Evolutionary conservation across 2,113 vertebrate genomes (phyloP).

Genomic region (Dascyllus trimaculatus): DNA sequence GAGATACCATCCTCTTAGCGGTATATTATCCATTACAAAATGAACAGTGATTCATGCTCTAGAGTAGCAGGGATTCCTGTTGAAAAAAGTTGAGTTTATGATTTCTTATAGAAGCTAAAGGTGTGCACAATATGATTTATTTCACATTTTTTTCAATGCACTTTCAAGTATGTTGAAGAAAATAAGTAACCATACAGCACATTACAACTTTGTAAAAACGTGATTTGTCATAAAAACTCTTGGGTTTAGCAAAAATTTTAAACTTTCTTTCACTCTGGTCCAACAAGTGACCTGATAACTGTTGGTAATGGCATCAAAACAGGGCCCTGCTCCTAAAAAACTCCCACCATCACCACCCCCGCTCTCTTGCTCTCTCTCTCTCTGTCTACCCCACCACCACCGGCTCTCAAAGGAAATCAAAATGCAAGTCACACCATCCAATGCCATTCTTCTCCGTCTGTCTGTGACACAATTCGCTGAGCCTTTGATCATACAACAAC

Average conservation of each 20-base stretch:
- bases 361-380: background rate
- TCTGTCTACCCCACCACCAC: background rate
- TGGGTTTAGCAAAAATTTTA: background rate
- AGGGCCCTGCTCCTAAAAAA: constrained; percentile 50
- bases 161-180: no score
- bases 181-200: background rate
- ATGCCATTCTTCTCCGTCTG: constrained; percentile 70
- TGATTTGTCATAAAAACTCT: no score
- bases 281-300: constrained; percentile 54
- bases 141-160: no score
- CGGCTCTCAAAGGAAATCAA: constrained; percentile 72
- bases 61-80: no score
- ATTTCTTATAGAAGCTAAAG: no score
- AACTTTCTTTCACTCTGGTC: background rate
- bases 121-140: no score
- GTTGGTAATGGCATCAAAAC: constrained; percentile 72
- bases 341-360: constrained; percentile 15
- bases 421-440: constrained; percentile 82
- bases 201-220: no score
- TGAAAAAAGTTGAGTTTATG: no score
- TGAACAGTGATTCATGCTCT: no score
- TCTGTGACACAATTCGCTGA: constrained; percentile 73
- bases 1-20: background rate
- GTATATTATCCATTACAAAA: background rate
- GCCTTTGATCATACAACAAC: constrained; percentile 82